Evolutionary conservation across 2,888 invertebrate genomes (phyloP).

Genomic region (Dasysyrphus albostriatus): DNA sequence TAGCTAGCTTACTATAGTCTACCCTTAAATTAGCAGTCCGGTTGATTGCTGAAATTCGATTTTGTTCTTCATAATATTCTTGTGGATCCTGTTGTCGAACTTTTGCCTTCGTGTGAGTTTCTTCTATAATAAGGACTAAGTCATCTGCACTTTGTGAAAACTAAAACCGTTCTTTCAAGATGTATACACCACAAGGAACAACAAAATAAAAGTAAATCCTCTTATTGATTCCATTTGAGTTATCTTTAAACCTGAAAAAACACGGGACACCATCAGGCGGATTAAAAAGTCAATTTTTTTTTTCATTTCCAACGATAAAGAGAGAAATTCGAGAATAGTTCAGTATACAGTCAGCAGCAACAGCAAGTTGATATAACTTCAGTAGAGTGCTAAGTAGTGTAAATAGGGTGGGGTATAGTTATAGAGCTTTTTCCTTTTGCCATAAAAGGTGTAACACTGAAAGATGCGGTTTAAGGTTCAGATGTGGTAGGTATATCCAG

Average conservation of each 20-base stretch:
- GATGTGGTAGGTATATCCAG: background rate
- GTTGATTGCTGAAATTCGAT: slow-evolving; percentile 31
- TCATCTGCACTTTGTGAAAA: background rate
- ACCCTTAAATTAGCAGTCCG: slow-evolving; percentile 38
- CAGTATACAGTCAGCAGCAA: background rate
- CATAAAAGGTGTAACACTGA: background rate
- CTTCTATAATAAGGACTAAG: slow-evolving; percentile 46
- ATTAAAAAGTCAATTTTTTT: slow-evolving; percentile 56
- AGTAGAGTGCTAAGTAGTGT: background rate
- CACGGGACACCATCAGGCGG: slow-evolving; percentile 31
- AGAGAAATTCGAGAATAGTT: slow-evolving; percentile 9
- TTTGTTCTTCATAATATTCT: slow-evolving; percentile 11
- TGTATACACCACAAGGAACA: slow-evolving; percentile 3
- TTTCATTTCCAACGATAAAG: slow-evolving; percentile 45
- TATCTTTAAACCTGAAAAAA: slow-evolving; percentile 58
- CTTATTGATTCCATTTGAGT: slow-evolving; percentile 71
- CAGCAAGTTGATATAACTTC: slow-evolving; percentile 50
- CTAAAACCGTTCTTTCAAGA: slow-evolving; percentile 14
- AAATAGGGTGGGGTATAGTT: background rate
- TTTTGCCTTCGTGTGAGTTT: slow-evolving; percentile 32
- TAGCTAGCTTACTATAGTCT: background rate
- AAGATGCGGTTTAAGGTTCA: slow-evolving; percentile 2
- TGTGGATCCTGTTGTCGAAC: slow-evolving; percentile 42
- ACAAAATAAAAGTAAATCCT: slow-evolving; percentile 18
- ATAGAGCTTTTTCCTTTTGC: background rate